A percentile compares a stretch with the other conserved stretches of the same genome.
phyloP scores from a whole-genome alignment of 2,797 vertebrate genomes.

The Microctenopoma stevenorrisi region DNA sequence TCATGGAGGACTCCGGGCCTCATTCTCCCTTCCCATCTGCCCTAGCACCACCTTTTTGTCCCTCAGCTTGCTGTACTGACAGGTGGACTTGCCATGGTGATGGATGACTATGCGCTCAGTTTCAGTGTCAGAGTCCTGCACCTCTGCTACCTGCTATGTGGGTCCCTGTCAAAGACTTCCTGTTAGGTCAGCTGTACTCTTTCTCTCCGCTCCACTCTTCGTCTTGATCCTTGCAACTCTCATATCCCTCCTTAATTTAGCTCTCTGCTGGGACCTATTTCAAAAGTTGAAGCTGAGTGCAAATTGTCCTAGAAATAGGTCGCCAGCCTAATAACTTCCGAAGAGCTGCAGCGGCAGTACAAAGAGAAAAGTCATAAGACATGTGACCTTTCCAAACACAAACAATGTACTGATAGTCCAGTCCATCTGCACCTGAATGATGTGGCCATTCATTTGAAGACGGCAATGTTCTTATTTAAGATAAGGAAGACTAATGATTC shows the following conservation, averaged over 20 bases:
- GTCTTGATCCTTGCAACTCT: constrained; percentile 42
- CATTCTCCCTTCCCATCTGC: constrained; percentile 81
- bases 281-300: constrained; percentile 41
- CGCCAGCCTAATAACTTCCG: constrained; percentile 48
- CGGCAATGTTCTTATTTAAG: too few species aligned
- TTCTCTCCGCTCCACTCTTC: constrained; percentile 30
- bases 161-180: constrained; percentile 78
- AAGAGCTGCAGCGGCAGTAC: constrained; percentile 19
- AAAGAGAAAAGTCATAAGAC: constrained; percentile 30
- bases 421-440: too few species aligned
- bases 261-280: constrained; percentile 53
- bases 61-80: constrained; percentile 74
- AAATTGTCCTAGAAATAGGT: constrained; percentile 40
- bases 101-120: constrained; percentile 78
- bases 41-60: constrained; percentile 65
- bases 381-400: background rate
- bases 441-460: too few species aligned
- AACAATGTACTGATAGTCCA: too few species aligned
- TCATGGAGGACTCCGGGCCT: constrained; percentile 61
- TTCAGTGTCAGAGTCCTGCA: constrained; percentile 76
- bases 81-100: constrained; percentile 78
- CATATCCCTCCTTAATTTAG: constrained; percentile 53
- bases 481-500: too few species aligned
- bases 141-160: constrained; percentile 75
- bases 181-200: constrained; percentile 66